These are phyloP conservation scores for Stenichneumon culpator DNA, from an alignment of 2,888 invertebrate genomes.

Conservation along the genomic window DNA sequence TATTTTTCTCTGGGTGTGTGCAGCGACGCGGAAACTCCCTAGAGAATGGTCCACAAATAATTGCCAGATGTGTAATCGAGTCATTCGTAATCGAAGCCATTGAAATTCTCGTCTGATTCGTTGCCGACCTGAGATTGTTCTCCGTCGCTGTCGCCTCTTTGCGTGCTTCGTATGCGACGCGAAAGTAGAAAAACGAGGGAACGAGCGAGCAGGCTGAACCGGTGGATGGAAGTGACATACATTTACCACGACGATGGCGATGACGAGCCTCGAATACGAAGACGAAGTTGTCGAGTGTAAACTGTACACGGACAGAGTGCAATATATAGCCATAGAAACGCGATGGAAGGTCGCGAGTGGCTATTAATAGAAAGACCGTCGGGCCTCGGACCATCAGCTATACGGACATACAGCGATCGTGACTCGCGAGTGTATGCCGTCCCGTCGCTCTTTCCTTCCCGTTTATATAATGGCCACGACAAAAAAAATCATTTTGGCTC, in stretches of 20 bases:
- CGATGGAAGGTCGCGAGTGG: conserved; percentile 52
- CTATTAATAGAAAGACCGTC: conserved; percentile 56
- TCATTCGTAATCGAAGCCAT: neutral
- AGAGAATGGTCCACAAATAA: neutral
- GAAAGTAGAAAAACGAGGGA: neutral
- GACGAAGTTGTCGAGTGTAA: conserved; percentile 22
- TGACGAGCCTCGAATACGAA: conserved; percentile 33
- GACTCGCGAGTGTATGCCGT: neutral
- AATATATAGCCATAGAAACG: conserved; percentile 44
- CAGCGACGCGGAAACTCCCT: neutral
- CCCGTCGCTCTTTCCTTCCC: conserved; percentile 2
- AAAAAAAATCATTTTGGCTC: neutral
- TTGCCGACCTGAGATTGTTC: no score
- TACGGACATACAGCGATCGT: conserved; percentile 22
- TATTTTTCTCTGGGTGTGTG: no score
- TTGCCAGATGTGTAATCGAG: conserved; percentile 12
- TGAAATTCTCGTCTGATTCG: no score
- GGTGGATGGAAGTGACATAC: conserved; percentile 31
- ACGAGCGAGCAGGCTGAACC: conserved; percentile 14
- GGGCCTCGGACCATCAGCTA: conserved; percentile 19
- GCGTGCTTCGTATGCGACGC: no score
- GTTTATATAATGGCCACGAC: neutral
- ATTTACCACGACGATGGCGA: conserved; percentile 32
- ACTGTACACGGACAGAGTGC: conserved; percentile 11
- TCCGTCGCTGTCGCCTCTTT: no score